Evolutionary conservation across 92 coral and sea anemone genomes (phyloP), one percentile per base, ranked within the genome.

Genomic region (Pocillopora grandis): DNA sequence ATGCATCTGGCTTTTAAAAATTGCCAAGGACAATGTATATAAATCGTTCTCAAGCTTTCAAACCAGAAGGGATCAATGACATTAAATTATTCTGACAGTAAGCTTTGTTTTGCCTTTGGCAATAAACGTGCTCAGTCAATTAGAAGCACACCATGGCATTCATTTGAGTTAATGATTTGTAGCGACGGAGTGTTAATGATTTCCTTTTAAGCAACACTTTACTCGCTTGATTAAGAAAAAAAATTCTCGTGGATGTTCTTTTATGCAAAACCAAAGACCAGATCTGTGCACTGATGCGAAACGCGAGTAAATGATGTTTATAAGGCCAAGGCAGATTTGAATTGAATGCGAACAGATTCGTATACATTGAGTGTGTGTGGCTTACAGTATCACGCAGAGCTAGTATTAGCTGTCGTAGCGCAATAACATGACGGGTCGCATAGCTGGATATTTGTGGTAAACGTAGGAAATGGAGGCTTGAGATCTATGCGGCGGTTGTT

Each of bases 391-490:
- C 15, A 55, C 13, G 13, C 17, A 77, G 56, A 2, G 0, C 36
- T 6, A 33, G 18, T 12, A 59, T 16, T 12, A 59, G 3, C 13
- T 33, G 0, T 36, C 31, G 31, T 27, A 27, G 31, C 31, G 31
- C 31, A 27, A 9, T 16, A n/a, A 23, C 20, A 14, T 23, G 72
- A 67, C 17, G 36, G 72, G 31, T 78, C 72, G 60, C 72, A 31
- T 42, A 35, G 35, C 9, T 16, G 16, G 62, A 21, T 55, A 3
- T 31, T 59, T 68, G 60, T 67, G 85, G 71, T 15, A 68, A 69
- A 70, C 85, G 27, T 14, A 71, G 85, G 85, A 71, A 81, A 60
- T 58, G n/a, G 72, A 58, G 57, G 75, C 66, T 66, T 63, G 23
- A 77, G 12, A 77, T 62, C 23, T 20, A 61, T 49, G 52, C 21